phyloP scores from a whole-genome alignment of 2,888 invertebrate species.

The Zonitis immaculata region DNA sequence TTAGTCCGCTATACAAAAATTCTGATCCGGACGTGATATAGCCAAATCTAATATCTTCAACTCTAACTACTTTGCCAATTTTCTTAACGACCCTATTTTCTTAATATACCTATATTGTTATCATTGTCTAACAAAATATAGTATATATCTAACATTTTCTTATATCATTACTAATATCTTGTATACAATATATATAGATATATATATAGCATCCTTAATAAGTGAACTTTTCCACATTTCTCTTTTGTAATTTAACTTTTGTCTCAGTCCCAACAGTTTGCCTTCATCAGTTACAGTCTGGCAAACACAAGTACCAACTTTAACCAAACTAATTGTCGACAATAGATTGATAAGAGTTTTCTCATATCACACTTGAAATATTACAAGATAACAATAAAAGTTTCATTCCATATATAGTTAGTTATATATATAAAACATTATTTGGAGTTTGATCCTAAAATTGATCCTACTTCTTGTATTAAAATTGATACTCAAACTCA shows the following conservation, averaged over 20 bases:
- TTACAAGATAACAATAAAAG: neutral
- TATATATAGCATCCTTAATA: constrained; percentile 45
- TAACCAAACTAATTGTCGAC: constrained; percentile 40
- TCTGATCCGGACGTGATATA: constrained; percentile 29
- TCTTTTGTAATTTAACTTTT: constrained; percentile 31
- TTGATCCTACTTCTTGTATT: no score
- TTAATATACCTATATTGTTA: constrained; percentile 40
- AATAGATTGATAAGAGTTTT: constrained; percentile 2
- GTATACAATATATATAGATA: no score
- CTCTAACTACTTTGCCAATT: constrained; percentile 45
- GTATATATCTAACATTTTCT: constrained; percentile 26
- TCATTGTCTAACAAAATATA: constrained; percentile 23
- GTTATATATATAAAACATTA: no score
- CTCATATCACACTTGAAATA: neutral
- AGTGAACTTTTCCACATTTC: constrained; percentile 46
- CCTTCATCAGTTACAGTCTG: constrained; percentile 34
- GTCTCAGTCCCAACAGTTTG: constrained; percentile 29
- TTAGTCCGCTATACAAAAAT: constrained; percentile 25
- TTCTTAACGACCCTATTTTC: constrained; percentile 46
- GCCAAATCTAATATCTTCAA: constrained; percentile 43
- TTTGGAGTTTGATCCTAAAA: no score
- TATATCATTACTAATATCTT: constrained; percentile 39
- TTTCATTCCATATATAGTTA: no score
- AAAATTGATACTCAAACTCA: no score
- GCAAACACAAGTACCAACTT: constrained; percentile 38